Evolutionary conservation across 1,140 invertebrate genomes (phyloP).

Genomic region (Drosophila kohkoa): DNA sequence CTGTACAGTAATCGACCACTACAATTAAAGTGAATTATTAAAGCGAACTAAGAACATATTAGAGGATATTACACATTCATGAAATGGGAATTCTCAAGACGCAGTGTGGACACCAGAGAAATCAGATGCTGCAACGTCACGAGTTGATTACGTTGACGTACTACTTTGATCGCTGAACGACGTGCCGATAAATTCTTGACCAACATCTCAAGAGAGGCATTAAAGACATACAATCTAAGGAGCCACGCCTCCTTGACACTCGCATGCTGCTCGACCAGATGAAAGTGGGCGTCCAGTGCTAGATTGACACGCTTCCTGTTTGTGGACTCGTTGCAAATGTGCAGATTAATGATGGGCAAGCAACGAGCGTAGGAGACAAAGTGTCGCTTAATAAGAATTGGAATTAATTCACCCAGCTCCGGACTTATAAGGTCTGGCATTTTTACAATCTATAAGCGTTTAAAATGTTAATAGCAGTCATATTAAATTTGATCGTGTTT

Average conservation of each 20-base stretch:
- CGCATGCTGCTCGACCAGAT: constrained; percentile 22
- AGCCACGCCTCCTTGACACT: constrained; percentile 47
- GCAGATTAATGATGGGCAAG: constrained; percentile 44
- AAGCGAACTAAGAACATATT: not conserved
- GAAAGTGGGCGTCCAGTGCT: constrained; percentile 33
- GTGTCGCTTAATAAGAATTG: constrained; percentile 31
- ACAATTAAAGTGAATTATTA: not conserved
- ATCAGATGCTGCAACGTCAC: constrained; percentile 34
- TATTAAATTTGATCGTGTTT: not conserved
- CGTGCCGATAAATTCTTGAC: constrained; percentile 30
- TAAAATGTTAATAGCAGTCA: not conserved
- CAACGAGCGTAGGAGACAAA: constrained; percentile 31
- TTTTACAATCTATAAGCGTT: constrained; percentile 9
- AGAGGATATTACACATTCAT: constrained; percentile 32
- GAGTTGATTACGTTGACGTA: constrained; percentile 30
- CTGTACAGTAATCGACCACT: constrained; percentile 37
- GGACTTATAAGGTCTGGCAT: constrained; percentile 14
- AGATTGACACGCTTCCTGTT: not conserved
- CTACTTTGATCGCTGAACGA: constrained; percentile 1
- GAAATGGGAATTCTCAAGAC: constrained; percentile 42
- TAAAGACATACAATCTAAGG: constrained; percentile 39
- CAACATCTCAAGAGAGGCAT: constrained; percentile 31
- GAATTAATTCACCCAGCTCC: constrained; percentile 41
- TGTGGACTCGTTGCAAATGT: constrained; percentile 18
- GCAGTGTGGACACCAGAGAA: constrained; percentile 29